Conservation (phyloP, 2,888 invertebrate genomes). For the Emmelina monodactyla region DNA sequence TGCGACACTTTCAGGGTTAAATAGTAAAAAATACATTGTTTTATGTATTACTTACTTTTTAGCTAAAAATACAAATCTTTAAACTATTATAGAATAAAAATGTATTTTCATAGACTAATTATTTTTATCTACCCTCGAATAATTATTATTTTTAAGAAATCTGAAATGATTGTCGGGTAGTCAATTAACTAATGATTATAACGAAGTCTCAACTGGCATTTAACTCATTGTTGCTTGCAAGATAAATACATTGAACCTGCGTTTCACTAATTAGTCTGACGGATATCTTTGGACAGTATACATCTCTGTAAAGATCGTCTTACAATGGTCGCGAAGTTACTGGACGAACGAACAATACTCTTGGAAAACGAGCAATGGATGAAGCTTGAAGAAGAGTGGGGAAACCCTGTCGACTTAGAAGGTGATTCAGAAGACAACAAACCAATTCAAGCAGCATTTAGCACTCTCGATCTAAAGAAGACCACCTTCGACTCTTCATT, state of each 20-base stretch:
- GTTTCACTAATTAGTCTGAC: no score
- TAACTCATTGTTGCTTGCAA: not conserved
- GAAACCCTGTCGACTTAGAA: slow-evolving; percentile 43
- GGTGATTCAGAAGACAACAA: slow-evolving; percentile 31
- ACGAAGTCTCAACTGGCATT: not conserved
- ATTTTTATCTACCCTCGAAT: no score
- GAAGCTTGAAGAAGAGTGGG: slow-evolving; percentile 45
- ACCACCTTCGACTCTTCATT: slow-evolving; percentile 48
- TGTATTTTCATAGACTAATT: no score
- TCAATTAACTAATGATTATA: not conserved
- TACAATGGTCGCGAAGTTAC: slow-evolving; percentile 22
- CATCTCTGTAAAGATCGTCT: slow-evolving; percentile 1
- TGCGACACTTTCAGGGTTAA: no score
- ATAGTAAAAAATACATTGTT: no score
- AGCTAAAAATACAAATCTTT: no score
- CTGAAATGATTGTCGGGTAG: no score
- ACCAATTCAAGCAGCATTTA: slow-evolving; percentile 27
- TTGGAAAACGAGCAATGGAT: slow-evolving; percentile 47
- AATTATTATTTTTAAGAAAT: no score
- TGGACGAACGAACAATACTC: slow-evolving; percentile 39
- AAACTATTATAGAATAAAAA: no score
- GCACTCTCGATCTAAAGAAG: slow-evolving; percentile 34
- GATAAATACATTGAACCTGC: no score
- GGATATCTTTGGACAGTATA: no score
- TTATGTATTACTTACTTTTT: no score